phyloP scores from a whole-genome alignment of 2,797 vertebrate species.

The Xiphophorus birchmanni region DNA sequence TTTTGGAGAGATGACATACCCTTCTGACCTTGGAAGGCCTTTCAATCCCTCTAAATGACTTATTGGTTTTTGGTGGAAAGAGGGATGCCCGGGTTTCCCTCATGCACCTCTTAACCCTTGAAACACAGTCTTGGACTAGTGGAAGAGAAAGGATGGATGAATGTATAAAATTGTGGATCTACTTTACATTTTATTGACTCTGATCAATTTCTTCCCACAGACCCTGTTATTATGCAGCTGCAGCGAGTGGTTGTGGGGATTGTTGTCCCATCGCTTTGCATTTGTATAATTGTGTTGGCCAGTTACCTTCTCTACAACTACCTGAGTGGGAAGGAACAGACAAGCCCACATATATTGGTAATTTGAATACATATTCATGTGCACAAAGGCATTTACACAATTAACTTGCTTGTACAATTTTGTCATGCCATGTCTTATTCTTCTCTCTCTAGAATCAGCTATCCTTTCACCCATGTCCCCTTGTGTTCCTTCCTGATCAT shows the following conservation, averaged over 20 bases:
- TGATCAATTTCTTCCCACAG: slow-evolving; percentile 34
- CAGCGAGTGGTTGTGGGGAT: slow-evolving; percentile 52
- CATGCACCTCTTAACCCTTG: not conserved
- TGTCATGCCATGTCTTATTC: not conserved
- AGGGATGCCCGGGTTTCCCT: not conserved
- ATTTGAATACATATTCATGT: slow-evolving; percentile 21
- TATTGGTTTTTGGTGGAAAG: not conserved
- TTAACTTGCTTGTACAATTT: not conserved
- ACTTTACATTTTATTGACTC: not conserved
- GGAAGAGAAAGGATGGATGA: not conserved
- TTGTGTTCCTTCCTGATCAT: slow-evolving; percentile 24
- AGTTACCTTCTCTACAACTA: slow-evolving; percentile 61
- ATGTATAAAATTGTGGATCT: not conserved
- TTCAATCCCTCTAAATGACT: not conserved
- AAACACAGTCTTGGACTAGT: not conserved
- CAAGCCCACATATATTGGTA: slow-evolving; percentile 65
- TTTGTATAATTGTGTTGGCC: slow-evolving; percentile 46
- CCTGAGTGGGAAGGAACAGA: slow-evolving; percentile 60
- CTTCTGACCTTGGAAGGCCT: not conserved
- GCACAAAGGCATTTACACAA: not conserved
- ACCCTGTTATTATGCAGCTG: slow-evolving; percentile 60
- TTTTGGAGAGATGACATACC: not conserved
- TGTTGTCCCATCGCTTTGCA: slow-evolving; percentile 56
- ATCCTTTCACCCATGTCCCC: not conserved
- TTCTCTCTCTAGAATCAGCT: slow-evolving; percentile 34